phyloP scores from a whole-genome alignment of 1,140 invertebrate species.

The Heliconius eleuchia region DNA sequence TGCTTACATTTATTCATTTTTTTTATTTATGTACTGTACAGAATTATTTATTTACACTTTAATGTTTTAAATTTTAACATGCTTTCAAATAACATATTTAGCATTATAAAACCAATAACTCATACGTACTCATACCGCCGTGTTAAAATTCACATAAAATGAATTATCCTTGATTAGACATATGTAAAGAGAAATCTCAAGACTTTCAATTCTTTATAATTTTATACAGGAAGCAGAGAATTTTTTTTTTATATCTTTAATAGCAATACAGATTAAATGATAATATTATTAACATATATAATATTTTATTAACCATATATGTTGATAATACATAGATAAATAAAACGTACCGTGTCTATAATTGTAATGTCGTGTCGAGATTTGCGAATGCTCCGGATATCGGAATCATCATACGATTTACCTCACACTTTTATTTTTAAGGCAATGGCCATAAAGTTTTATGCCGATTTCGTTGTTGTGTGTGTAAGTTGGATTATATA shows the following conservation, averaged over 20 bases:
- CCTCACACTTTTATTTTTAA: constrained; percentile 19
- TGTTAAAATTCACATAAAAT: too few relatives aligned
- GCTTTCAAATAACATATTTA: too few relatives aligned
- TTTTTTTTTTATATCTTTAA: not conserved
- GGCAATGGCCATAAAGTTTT: constrained; percentile 11
- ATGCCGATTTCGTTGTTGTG: constrained; percentile 5
- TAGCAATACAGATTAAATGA: not conserved
- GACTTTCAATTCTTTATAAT: not conserved
- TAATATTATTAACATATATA: not conserved
- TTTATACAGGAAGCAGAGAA: not conserved
- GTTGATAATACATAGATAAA: not conserved
- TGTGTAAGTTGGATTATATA: not conserved
- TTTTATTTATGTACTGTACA: too few relatives aligned
- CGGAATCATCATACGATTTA: constrained; percentile 25
- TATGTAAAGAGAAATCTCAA: not conserved
- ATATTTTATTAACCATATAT: constrained; percentile 1
- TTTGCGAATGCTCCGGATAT: constrained; percentile 21
- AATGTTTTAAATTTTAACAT: too few relatives aligned
- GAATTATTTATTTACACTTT: too few relatives aligned
- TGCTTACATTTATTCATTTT: not conserved
- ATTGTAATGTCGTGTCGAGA: constrained; percentile 8
- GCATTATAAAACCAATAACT: too few relatives aligned
- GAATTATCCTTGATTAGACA: not conserved
- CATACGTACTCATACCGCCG: too few relatives aligned
- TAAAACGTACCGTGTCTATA: constrained; percentile 5